Evolutionary conservation across 2,113 vertebrate genomes (phyloP).

Genomic region (Oceanodroma tethys): DNA sequence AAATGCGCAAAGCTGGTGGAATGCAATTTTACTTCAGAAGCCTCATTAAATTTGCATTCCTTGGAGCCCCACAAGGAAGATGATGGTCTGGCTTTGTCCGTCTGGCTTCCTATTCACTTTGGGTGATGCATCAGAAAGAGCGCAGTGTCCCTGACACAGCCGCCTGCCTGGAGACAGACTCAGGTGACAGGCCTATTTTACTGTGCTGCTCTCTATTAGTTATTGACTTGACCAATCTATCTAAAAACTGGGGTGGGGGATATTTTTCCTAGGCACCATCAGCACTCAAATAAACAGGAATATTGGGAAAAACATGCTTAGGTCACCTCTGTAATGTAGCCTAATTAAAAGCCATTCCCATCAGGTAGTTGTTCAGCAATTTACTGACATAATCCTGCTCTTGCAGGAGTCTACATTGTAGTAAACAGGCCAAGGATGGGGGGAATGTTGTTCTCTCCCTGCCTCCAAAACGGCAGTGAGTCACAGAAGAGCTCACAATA

Average conservation of each 20-base stretch:
- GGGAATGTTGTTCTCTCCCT: not conserved
- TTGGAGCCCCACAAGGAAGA: not conserved
- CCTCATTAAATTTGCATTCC: conserved; percentile 37
- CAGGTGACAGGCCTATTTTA: not conserved
- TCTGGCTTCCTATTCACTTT: not conserved
- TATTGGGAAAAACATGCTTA: not conserved
- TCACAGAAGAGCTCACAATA: not conserved
- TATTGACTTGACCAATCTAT: not conserved
- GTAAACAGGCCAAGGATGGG: not conserved
- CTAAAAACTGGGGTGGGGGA: not conserved
- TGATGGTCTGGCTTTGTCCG: conserved; percentile 11
- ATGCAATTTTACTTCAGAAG: not conserved
- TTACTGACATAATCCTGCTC: not conserved
- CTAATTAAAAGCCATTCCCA: not conserved
- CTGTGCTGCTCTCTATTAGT: not conserved
- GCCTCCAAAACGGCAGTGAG: not conserved
- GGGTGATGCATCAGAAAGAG: not conserved
- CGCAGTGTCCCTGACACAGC: not conserved
- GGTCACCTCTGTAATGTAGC: not conserved
- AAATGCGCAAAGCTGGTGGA: not conserved
- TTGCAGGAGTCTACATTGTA: not conserved
- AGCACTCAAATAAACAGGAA: not conserved
- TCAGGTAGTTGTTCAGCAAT: not conserved
- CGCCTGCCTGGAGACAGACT: not conserved
- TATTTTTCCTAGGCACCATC: not conserved